These are phyloP conservation scores for Drosophila emarginata DNA, from an alignment of 2,888 invertebrate species.

Conservation along the genomic window DNA sequence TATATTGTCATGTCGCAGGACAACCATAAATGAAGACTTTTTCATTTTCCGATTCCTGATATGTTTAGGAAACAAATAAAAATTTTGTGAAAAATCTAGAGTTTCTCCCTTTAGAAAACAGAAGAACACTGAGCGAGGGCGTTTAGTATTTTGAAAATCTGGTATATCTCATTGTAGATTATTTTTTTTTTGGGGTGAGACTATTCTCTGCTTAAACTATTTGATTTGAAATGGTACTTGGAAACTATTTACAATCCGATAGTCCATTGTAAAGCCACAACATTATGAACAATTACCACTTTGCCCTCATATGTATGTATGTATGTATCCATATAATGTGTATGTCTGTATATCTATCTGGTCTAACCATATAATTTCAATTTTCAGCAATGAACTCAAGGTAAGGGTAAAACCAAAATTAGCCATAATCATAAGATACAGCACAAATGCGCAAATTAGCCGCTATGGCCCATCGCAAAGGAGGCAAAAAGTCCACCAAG, in stretches of 20 bases:
- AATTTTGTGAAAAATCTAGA: neutral
- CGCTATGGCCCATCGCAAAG: conserved; percentile 34
- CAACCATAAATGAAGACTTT: conserved; percentile 40
- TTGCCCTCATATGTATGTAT: neutral
- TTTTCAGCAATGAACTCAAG: conserved; percentile 18
- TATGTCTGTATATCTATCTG: conserved; percentile 9
- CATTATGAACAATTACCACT: conserved; percentile 52
- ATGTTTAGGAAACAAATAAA: neutral
- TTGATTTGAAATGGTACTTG: neutral
- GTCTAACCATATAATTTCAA: conserved; percentile 52
- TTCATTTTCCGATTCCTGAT: conserved; percentile 20
- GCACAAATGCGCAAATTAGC: conserved; percentile 56
- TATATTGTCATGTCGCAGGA: conserved; percentile 46
- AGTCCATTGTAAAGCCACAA: conserved; percentile 32
- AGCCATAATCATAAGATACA: conserved; percentile 62
- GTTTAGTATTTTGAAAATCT: neutral
- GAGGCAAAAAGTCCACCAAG: conserved; percentile 18
- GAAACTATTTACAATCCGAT: conserved; percentile 24
- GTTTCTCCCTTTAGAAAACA: neutral
- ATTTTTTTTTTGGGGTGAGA: neutral
- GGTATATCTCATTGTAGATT: neutral
- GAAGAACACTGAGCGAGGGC: neutral
- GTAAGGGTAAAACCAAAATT: conserved; percentile 45
- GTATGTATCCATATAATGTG: neutral
- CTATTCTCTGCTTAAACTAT: neutral